These are phyloP conservation scores for Rhagoletis pomonella DNA, from an alignment of 1,140 invertebrate genomes.

Conservation along the genomic window DNA sequence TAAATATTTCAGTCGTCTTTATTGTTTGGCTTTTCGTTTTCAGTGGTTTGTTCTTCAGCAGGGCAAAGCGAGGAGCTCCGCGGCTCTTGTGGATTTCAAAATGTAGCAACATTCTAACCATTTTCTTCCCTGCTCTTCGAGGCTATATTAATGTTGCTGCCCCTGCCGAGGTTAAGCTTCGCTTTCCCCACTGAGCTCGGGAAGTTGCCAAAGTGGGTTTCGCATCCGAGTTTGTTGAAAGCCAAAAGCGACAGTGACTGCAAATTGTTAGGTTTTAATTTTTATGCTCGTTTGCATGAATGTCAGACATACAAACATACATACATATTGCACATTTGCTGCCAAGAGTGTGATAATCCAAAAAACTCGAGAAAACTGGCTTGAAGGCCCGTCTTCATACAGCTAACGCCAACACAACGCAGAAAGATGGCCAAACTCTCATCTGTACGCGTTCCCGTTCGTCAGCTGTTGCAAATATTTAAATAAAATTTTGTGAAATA, in stretches of 20 bases:
- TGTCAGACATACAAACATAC: too few relatives aligned
- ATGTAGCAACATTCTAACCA: constrained; percentile 6
- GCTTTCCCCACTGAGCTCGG: not conserved
- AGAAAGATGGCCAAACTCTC: too few relatives aligned
- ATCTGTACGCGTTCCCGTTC: too few relatives aligned
- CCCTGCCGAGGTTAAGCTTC: not conserved
- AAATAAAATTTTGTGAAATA: too few relatives aligned
- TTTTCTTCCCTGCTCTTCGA: not conserved
- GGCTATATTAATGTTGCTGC: not conserved
- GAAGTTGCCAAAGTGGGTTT: not conserved
- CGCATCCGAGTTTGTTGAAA: not conserved
- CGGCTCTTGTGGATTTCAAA: not conserved
- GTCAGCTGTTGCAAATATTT: too few relatives aligned
- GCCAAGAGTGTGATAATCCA: too few relatives aligned
- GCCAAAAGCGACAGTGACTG: constrained; percentile 21
- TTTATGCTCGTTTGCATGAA: constrained; percentile 21
- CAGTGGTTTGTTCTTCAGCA: not conserved
- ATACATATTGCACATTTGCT: too few relatives aligned
- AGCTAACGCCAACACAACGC: too few relatives aligned
- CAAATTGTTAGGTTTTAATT: constrained; percentile 8
- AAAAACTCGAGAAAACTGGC: too few relatives aligned
- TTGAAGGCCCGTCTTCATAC: too few relatives aligned
- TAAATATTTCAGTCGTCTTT: not conserved
- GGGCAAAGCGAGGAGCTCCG: constrained; percentile 7
- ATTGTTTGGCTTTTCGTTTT: not conserved